Percentiles rank a stretch among this genome's conserved stretches.
Evolutionary conservation across 92 coral and sea anemone genomes (phyloP).

Genomic region (Porites rus): DNA sequence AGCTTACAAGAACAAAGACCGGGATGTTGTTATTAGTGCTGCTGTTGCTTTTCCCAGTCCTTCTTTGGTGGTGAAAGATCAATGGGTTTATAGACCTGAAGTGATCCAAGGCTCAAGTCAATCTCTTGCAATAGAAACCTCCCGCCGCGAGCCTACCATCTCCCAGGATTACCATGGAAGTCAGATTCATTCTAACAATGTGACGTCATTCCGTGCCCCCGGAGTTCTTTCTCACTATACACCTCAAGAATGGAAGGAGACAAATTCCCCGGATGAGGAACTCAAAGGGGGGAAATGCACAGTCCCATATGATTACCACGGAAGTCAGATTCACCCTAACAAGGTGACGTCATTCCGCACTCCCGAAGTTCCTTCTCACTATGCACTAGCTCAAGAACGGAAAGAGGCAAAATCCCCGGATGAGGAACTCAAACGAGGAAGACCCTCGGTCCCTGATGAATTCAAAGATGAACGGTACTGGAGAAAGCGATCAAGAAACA

Average conservation of each 20-base stretch:
- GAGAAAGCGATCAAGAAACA: constrained; percentile 63
- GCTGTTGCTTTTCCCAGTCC: neutral
- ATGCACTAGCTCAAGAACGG: neutral
- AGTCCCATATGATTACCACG: neutral
- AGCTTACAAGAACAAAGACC: neutral
- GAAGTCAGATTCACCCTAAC: neutral
- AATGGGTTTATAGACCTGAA: neutral
- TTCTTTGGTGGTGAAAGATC: neutral
- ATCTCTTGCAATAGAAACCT: neutral
- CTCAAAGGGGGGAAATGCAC: no score
- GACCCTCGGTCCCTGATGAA: constrained; percentile 51
- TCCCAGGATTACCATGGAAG: neutral
- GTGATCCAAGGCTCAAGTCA: neutral
- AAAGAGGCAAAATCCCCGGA: neutral
- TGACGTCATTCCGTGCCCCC: neutral
- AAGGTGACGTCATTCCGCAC: neutral
- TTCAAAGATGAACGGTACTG: constrained; percentile 69
- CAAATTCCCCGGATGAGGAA: no score
- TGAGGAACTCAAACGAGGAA: constrained; percentile 4
- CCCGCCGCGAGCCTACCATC: neutral
- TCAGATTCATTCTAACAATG: neutral
- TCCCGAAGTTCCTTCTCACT: neutral
- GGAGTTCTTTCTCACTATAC: no score
- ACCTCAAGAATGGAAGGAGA: no score
- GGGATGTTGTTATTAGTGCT: neutral